Percentiles rank a stretch among this genome's conserved stretches.
Conservation (phyloP, 1,140 invertebrate genomes). For the Drosophila varians region DNA sequence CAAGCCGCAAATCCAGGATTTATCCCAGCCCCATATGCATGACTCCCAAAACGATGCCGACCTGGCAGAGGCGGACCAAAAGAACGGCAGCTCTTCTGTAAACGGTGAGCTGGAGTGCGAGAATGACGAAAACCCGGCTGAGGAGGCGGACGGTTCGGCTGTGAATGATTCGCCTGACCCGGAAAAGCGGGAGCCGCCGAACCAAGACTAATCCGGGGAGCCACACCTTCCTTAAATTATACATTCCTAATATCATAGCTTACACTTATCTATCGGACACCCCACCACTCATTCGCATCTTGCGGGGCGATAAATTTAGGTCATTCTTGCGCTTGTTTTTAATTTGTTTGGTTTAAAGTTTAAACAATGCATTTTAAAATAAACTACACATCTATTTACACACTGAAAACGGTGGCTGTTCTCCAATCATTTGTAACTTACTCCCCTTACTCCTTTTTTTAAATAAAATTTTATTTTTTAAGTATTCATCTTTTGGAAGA, state of each 20-base stretch:
- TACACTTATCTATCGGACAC: slow-evolving; percentile 6
- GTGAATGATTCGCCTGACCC: slow-evolving; percentile 12
- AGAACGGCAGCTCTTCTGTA: slow-evolving; percentile 60
- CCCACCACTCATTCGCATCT: slow-evolving; percentile 16
- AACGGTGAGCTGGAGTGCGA: slow-evolving; percentile 57
- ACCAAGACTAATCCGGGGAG: slow-evolving; percentile 37
- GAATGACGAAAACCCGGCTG: slow-evolving; percentile 76
- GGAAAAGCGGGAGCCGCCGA: slow-evolving; percentile 21
- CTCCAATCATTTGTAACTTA: not conserved
- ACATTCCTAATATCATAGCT: slow-evolving; percentile 58
- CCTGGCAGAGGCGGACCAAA: slow-evolving; percentile 85
- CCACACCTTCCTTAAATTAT: not conserved
- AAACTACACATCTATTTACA: slow-evolving; percentile 53
- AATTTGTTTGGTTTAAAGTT: slow-evolving; percentile 26
- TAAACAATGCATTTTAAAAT: slow-evolving; percentile 43
- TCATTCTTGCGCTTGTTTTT: slow-evolving; percentile 19
- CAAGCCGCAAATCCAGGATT: slow-evolving; percentile 8
- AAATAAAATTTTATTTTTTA: not conserved
- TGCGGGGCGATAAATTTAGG: slow-evolving; percentile 17
- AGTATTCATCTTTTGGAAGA: no score
- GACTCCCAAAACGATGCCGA: slow-evolving; percentile 83
- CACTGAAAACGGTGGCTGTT: not conserved
- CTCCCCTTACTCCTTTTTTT: not conserved
- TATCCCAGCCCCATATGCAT: slow-evolving; percentile 60
- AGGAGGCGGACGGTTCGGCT: slow-evolving; percentile 39